Evolutionary conservation across 1,140 invertebrate genomes (phyloP).

Genomic region (Chrysoperla carnea): DNA sequence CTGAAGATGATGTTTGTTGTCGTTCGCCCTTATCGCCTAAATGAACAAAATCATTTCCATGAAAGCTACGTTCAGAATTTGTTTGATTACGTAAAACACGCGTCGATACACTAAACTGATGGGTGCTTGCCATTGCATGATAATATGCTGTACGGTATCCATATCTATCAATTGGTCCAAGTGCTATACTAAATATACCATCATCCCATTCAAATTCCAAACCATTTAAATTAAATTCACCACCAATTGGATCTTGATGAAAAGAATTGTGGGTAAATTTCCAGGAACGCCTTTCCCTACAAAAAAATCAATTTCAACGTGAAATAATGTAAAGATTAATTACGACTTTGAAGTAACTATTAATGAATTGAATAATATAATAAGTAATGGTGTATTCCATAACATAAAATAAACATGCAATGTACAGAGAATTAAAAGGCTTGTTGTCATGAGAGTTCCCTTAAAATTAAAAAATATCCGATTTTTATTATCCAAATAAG

Average conservation of each 20-base stretch:
- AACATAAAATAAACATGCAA: too few relatives aligned
- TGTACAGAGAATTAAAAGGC: too few relatives aligned
- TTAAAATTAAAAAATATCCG: too few relatives aligned
- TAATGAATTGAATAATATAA: too few relatives aligned
- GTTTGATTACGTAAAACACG: conserved; percentile 38
- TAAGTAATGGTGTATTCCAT: too few relatives aligned
- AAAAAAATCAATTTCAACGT: not conserved
- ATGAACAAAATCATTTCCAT: conserved; percentile 27
- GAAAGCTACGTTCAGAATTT: conserved; percentile 33
- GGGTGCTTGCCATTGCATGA: conserved; percentile 44
- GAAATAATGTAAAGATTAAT: too few relatives aligned
- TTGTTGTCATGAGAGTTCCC: too few relatives aligned
- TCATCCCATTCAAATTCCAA: conserved; percentile 49
- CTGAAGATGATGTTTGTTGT: not conserved
- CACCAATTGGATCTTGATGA: conserved; percentile 45
- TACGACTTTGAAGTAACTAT: too few relatives aligned
- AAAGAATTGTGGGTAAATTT: conserved; percentile 54
- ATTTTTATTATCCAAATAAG: too few relatives aligned
- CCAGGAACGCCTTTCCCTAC: conserved; percentile 39
- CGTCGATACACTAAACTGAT: conserved; percentile 47
- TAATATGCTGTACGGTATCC: conserved; percentile 42
- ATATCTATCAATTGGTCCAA: conserved; percentile 31
- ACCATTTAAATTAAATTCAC: conserved; percentile 46
- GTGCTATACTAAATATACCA: conserved; percentile 46
- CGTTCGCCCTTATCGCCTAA: not conserved